Conservation (phyloP, 2,113 vertebrate species). For the Odocoileus hemionus region DNA sequence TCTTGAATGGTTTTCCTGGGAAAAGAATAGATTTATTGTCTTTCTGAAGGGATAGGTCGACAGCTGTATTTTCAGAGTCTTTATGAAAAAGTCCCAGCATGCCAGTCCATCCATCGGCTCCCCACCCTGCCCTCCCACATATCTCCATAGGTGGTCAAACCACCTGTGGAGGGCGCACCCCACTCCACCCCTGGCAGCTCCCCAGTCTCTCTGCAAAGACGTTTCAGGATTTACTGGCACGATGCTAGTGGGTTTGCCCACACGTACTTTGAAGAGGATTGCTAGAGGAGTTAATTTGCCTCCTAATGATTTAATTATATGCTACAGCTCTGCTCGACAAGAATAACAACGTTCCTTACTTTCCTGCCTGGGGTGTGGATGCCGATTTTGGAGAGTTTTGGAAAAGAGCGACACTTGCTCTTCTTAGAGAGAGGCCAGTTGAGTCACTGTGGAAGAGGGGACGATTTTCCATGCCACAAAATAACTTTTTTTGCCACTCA, state of each 20-base stretch:
- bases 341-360: conserved; percentile 22
- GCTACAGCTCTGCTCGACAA: neutral
- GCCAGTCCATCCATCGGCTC: neutral
- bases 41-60: neutral
- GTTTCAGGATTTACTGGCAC: conserved; percentile 53
- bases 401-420: neutral
- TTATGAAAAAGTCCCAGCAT: conserved; percentile 2
- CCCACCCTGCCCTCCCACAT: neutral
- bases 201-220: neutral
- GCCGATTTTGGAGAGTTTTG: conserved; percentile 25
- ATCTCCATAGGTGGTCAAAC: conserved; percentile 25
- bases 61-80: conserved; percentile 31
- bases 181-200: neutral
- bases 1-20: conserved; percentile 28
- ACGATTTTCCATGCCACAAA: neutral
- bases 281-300: conserved; percentile 66
- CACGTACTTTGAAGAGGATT: conserved; percentile 54
- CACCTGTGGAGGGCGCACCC: neutral
- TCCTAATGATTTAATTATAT: conserved; percentile 73
- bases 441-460: neutral
- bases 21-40: conserved; percentile 24
- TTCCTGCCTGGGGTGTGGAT: neutral
- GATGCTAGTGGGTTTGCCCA: conserved; percentile 64
- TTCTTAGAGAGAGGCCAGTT: neutral
- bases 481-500: neutral